Evolutionary conservation across 2,888 invertebrate genomes (phyloP), one percentile per base, ranked within the genome.

Genomic region (Amaurobius ferox): DNA sequence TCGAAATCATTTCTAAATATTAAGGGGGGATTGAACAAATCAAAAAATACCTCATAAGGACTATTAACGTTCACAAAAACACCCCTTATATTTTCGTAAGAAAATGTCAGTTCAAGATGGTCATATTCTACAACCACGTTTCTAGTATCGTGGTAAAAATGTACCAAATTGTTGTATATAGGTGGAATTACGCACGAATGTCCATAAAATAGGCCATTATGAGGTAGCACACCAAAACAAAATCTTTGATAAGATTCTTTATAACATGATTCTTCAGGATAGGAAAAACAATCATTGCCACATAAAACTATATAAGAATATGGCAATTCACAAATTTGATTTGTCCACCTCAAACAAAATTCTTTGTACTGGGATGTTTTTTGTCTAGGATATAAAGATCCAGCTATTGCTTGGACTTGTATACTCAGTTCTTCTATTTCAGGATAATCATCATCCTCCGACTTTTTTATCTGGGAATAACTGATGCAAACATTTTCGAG

Each of bases 141-240:
- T 11, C 79, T 32, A 66, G 29, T 76, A 40, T 86, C 86, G 55
- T 86, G 79, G 13, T 40, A 71, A 71, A 86, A 86, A n/a, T n/a
- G n/a, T n/a, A 30, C 73, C 30, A 23, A 55, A 5, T 3, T 23
- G 1, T 23, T 5, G 3, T 23, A 3, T 23, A 3, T 23, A 16
- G 23, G 1, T 23, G 19, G 19, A 5, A 3, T 23, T 55, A 23
- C 1, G 0, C 9, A 13, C 2, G 30, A 19, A 26, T 70, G 62
- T 26, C 48, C 19, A 35, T 73, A 35, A 67, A 73, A 79, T 32
- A 30, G 16, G 3, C 55, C 79, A 39, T 67, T 67, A 55, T 67
- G 48, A 7, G 79, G 72, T 23, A 79, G 35, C 11, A 35, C 16
- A n/a, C 79, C 79, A 73, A 79, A 79, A 2, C 19, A 5, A 13